These are phyloP conservation scores for Acanthiza pusilla DNA, from an alignment of 2,797 vertebrate genomes.

Conservation along the genomic window DNA sequence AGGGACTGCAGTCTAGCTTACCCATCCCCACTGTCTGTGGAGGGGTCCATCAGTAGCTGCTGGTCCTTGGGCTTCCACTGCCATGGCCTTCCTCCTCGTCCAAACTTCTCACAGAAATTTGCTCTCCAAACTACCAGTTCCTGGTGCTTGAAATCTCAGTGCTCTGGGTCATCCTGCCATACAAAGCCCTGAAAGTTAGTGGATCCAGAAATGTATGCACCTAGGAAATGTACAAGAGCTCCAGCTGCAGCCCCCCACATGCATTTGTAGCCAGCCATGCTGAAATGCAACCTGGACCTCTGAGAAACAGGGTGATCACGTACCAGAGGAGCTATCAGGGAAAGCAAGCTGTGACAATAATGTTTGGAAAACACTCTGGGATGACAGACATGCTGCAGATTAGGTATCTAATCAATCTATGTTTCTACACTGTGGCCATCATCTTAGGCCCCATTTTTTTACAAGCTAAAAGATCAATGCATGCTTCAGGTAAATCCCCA, in stretches of 20 bases:
- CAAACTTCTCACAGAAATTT: neutral
- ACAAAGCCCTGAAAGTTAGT: neutral
- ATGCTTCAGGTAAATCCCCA: slow-evolving; percentile 1
- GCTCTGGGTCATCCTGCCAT: neutral
- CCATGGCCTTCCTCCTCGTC: neutral
- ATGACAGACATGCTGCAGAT: slow-evolving; percentile 35
- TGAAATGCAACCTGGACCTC: neutral
- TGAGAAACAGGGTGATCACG: neutral
- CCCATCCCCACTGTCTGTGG: neutral
- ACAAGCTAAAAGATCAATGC: neutral
- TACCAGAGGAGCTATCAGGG: neutral
- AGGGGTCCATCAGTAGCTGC: neutral
- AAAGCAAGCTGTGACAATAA: neutral
- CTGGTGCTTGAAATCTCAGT: neutral
- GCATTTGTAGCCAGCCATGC: neutral
- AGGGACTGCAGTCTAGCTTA: neutral
- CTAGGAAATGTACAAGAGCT: neutral
- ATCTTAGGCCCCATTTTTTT: neutral
- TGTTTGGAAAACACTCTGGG: neutral
- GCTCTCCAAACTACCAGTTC: neutral
- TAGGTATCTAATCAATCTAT: slow-evolving; percentile 41
- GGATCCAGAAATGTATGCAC: neutral
- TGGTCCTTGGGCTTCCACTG: neutral
- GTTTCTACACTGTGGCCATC: slow-evolving; percentile 14
- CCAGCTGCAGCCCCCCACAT: accelerated